These are phyloP conservation scores for Tenthredo notha DNA, from an alignment of 2,888 invertebrate genomes.

Conservation along the genomic window DNA sequence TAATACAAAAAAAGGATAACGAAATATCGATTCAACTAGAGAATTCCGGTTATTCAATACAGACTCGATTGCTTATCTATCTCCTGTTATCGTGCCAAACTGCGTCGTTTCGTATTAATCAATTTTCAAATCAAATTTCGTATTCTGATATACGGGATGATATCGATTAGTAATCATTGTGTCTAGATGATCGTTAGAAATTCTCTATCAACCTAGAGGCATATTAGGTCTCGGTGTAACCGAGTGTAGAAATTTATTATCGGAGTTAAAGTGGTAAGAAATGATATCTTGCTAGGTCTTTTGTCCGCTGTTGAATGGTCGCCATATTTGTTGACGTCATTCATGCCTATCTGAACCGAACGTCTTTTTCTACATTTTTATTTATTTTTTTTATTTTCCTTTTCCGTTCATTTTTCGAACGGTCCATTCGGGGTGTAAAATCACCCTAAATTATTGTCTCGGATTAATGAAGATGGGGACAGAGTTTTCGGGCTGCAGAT, in stretches of 20 bases:
- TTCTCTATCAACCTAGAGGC: background rate
- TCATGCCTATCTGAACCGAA: background rate
- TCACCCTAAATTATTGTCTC: background rate
- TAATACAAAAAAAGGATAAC: background rate
- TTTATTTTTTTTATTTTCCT: background rate
- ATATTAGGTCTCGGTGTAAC: background rate
- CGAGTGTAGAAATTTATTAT: background rate
- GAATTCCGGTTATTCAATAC: background rate
- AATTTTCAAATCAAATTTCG: background rate
- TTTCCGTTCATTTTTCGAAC: background rate
- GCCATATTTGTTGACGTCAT: constrained; percentile 43
- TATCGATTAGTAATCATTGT: background rate
- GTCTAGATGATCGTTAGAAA: background rate
- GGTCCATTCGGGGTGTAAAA: background rate
- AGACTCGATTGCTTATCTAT: background rate
- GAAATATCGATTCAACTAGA: background rate
- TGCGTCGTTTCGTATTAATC: background rate
- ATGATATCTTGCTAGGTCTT: background rate
- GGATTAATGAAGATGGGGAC: background rate
- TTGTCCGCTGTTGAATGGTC: background rate
- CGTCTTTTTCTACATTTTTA: background rate
- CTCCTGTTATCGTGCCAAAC: background rate
- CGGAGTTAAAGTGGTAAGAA: background rate
- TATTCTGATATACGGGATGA: background rate
- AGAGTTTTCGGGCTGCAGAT: background rate